Conservation (phyloP, 64 coral and sea anemone genomes). For the Actinia tenebrosa region DNA sequence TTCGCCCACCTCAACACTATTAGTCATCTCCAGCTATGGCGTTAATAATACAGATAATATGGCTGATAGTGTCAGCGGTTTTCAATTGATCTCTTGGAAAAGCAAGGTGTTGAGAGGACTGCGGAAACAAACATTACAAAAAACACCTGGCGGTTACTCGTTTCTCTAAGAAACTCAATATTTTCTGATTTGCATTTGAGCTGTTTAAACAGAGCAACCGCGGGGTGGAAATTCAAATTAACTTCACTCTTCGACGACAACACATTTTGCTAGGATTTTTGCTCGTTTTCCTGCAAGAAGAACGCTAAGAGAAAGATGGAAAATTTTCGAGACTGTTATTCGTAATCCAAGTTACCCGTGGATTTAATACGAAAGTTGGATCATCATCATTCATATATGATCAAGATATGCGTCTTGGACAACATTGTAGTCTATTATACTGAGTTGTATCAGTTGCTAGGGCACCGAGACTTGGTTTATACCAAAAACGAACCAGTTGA, state of each 20-base stretch:
- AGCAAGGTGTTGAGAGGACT: neutral
- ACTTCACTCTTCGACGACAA: neutral
- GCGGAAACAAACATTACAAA: neutral
- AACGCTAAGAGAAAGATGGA: neutral
- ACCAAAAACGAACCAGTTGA: neutral
- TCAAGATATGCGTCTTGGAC: neutral
- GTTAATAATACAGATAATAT: no score
- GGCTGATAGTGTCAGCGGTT: neutral
- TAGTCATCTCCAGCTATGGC: no score
- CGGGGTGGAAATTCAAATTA: neutral
- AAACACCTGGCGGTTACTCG: neutral
- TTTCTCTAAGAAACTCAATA: neutral
- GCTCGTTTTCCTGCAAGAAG: no score
- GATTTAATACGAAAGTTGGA: neutral
- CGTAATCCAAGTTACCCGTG: neutral
- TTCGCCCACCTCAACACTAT: no score
- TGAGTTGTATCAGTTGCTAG: neutral
- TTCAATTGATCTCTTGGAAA: neutral
- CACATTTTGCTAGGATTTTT: neutral
- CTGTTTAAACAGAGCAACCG: neutral
- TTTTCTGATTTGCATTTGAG: neutral
- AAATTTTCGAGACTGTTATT: neutral
- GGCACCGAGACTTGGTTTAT: neutral
- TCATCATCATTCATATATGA: neutral
- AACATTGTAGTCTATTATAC: neutral